Percentiles rank a stretch among this genome's conserved stretches.
phyloP scores from a whole-genome alignment of 2,888 invertebrate genomes.

The Ophioninae sp. region DNA sequence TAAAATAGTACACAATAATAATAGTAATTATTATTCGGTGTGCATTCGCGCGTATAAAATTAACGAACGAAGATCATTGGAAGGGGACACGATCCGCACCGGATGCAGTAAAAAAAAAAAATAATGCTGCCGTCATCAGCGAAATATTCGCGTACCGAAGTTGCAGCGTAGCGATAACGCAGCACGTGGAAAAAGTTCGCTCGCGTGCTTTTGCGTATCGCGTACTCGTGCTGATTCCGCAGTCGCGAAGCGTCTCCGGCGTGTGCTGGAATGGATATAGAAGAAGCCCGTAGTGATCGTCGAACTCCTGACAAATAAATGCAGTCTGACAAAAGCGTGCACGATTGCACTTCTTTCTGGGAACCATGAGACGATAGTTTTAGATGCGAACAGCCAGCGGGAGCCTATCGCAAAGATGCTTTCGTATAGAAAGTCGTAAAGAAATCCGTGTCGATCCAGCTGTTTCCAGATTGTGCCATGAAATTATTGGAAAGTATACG shows the following conservation, averaged over 20 bases:
- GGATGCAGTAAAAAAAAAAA: not conserved
- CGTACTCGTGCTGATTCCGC: not conserved
- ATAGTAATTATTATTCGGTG: not conserved
- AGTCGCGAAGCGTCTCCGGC: not conserved
- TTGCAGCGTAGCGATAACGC: not conserved
- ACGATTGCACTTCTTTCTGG: no score
- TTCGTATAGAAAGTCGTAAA: not conserved
- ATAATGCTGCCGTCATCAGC: constrained; percentile 3
- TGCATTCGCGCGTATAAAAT: not conserved
- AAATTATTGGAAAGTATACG: no score
- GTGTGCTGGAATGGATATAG: not conserved
- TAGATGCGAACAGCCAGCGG: no score
- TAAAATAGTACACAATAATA: not conserved
- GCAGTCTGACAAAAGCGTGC: not conserved
- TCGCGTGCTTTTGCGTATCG: not conserved
- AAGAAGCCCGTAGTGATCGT: not conserved
- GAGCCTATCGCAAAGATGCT: no score
- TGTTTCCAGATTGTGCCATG: no score
- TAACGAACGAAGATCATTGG: not conserved
- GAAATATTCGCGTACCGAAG: not conserved
- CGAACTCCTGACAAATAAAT: constrained; percentile 14
- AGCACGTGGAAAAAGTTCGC: not conserved
- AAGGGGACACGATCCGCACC: not conserved
- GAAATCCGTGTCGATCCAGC: no score
- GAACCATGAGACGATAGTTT: no score